A percentile compares a stretch with the other conserved stretches of the same genome.
phyloP scores from a whole-genome alignment of 2,113 vertebrate species.

The Martes martes region DNA sequence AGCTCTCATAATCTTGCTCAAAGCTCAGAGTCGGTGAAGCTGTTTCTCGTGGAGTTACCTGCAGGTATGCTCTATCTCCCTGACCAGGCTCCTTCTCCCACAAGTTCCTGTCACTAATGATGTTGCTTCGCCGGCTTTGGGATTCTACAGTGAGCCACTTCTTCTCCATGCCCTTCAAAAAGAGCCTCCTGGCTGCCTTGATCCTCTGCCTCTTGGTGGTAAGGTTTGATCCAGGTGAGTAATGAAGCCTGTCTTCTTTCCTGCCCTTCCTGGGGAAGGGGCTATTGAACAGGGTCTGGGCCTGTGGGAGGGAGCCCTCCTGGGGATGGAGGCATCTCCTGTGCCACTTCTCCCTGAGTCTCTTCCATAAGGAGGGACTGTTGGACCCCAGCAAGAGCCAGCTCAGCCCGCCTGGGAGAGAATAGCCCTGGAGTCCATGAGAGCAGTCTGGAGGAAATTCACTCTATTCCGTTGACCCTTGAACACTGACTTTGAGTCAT shows the following conservation, averaged over 20 bases:
- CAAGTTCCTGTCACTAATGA: constrained; percentile 82
- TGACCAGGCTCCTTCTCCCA: constrained; percentile 79
- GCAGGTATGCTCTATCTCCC: constrained; percentile 17
- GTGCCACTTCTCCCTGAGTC: background rate
- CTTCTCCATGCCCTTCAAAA: constrained; percentile 83
- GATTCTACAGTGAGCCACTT: constrained; percentile 74
- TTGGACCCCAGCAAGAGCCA: background rate
- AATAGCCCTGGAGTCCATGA: background rate
- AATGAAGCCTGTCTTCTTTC: background rate
- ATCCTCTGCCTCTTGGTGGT: constrained; percentile 90
- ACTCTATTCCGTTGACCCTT: background rate
- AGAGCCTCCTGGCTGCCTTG: constrained; percentile 84
- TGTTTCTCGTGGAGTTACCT: background rate
- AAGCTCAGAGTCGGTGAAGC: background rate
- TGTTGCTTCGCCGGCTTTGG: constrained; percentile 82
- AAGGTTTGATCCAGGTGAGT: constrained; percentile 91
- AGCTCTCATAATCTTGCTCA: background rate
- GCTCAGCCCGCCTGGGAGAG: background rate
- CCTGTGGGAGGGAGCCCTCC: background rate
- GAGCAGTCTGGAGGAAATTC: background rate
- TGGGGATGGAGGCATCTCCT: background rate
- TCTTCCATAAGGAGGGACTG: background rate
- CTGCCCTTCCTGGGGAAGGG: background rate
- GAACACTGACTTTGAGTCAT: background rate
- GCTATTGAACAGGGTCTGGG: background rate